Percentiles rank a stretch among this genome's conserved stretches.
Evolutionary conservation across 2,113 vertebrate species (phyloP).

Genomic region (Ophthalmolycus amberensis): DNA sequence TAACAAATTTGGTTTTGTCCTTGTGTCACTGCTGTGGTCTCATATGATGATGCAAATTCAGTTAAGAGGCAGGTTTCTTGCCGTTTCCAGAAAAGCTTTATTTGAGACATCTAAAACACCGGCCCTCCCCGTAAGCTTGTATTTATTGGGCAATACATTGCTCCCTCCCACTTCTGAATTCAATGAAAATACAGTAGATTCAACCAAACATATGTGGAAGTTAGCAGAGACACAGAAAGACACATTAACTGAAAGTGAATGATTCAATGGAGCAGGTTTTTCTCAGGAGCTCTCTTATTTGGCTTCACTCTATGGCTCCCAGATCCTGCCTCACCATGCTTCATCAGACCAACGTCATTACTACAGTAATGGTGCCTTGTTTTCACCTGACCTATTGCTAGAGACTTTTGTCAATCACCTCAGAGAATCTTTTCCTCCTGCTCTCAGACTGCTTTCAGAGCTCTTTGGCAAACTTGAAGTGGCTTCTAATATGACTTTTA

Average conservation of each 20-base stretch:
- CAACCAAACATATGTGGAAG: not conserved
- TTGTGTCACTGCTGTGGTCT: not conserved
- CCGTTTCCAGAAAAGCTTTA: not conserved
- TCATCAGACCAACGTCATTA: not conserved
- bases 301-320: constrained; percentile 18
- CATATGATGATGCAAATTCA: not conserved
- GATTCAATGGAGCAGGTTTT: not conserved
- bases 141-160: too few relatives aligned
- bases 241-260: not conserved
- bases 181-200: not conserved
- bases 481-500: not conserved
- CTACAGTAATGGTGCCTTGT: not conserved
- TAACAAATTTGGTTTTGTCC: not conserved
- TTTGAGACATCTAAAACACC: not conserved
- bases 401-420: too few relatives aligned
- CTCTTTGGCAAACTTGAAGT: not conserved
- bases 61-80: not conserved
- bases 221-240: not conserved
- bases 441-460: constrained; percentile 3
- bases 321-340: constrained; percentile 14
- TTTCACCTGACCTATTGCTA: too few relatives aligned
- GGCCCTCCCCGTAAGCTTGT: too few relatives aligned
- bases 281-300: constrained; percentile 8
- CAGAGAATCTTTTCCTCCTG: too few relatives aligned
- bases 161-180: not conserved